Conservation (phyloP, 2,113 vertebrate genomes). For the Lampris incognitus region DNA sequence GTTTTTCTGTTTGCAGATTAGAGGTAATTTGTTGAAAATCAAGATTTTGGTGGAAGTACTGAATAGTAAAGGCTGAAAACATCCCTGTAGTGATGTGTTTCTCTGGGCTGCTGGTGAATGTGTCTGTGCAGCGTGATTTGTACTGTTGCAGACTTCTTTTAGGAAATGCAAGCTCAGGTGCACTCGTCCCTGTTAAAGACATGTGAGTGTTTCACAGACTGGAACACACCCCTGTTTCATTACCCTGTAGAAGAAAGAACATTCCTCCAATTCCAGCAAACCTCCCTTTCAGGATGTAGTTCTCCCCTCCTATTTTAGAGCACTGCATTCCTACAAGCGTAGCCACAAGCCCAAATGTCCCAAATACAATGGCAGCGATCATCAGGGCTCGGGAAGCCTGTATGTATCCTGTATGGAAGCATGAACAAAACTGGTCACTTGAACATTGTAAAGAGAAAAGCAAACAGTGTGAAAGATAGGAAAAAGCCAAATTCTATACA, state of each 20-base stretch:
- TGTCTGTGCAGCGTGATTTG: too few species aligned
- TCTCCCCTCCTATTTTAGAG: conserved; percentile 82
- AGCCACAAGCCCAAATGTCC: conserved; percentile 80
- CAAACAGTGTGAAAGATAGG: too few species aligned
- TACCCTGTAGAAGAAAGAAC: conserved; percentile 87
- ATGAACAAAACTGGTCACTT: neutral
- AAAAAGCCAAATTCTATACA: too few species aligned
- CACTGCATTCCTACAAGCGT: conserved; percentile 87
- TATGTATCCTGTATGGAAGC: conserved; percentile 82
- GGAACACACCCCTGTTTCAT: neutral
- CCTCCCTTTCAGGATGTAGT: conserved; percentile 81
- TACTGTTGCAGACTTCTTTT: too few species aligned
- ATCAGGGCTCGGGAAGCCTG: conserved; percentile 90
- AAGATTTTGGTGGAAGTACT: too few species aligned
- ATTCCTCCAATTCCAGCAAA: conserved; percentile 82
- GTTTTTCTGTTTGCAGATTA: conserved; percentile 3
- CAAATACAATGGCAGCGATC: conserved; percentile 86
- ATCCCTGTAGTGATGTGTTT: neutral
- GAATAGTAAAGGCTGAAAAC: neutral
- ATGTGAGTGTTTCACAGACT: too few species aligned
- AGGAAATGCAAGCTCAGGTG: too few species aligned
- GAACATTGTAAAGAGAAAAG: neutral
- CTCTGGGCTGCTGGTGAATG: too few species aligned
- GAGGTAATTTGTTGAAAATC: neutral
- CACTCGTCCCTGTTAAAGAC: too few species aligned